Percentiles rank a stretch among this genome's conserved stretches.
These are phyloP conservation scores for Drosophila pectinifera DNA, from an alignment of 1,140 invertebrate species.

Conservation along the genomic window DNA sequence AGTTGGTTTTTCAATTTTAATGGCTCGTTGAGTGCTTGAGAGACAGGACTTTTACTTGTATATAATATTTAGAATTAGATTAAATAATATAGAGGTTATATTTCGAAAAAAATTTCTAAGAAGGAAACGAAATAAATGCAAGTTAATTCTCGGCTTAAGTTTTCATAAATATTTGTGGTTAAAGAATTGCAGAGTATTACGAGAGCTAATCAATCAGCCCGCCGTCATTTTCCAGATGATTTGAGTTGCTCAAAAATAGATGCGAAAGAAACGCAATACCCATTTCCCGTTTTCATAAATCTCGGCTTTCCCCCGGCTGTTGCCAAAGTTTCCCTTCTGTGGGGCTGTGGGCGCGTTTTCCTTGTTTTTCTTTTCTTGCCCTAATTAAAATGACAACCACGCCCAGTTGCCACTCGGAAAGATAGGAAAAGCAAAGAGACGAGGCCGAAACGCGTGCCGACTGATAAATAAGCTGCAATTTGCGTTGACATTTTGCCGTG, in stretches of 20 bases:
- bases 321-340: conserved; percentile 13
- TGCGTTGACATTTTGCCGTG: conserved; percentile 78
- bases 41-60: no score
- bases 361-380: conserved; percentile 33
- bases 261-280: conserved; percentile 2
- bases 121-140: no score
- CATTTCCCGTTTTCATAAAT: conserved; percentile 24
- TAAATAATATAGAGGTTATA: no score
- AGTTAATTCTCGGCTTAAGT: no score
- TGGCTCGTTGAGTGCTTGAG: no score
- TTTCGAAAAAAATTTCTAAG: no score
- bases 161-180: not conserved
- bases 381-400: conserved; percentile 73
- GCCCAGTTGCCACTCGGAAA: conserved; percentile 33
- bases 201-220: conserved; percentile 30
- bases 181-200: not conserved
- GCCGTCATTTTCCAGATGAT: conserved; percentile 35
- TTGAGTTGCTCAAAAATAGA: conserved; percentile 15
- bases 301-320: conserved; percentile 9
- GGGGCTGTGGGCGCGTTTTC: not conserved
- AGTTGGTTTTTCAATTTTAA: not conserved
- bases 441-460: conserved; percentile 41
- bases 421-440: conserved; percentile 13
- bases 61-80: no score
- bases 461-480: conserved; percentile 83